Evolutionary conservation across 2,113 vertebrate species (phyloP).

Genomic region (Atherinomorus stipes): DNA sequence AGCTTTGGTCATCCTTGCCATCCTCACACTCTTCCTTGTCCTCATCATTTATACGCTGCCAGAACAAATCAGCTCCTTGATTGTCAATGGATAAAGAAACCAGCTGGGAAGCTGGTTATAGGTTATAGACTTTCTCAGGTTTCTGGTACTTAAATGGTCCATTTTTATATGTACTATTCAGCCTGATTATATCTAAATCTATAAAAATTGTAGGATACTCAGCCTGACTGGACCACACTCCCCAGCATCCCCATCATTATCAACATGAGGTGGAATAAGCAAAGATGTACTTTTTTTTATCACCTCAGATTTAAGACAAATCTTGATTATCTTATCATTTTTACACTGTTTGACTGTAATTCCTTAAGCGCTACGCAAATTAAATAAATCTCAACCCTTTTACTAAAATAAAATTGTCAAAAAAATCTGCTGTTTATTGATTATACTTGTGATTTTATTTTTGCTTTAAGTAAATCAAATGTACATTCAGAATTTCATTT

Average conservation of each 20-base stretch:
- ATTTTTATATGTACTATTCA: neutral
- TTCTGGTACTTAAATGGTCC: constrained; percentile 5
- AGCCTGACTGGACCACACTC: constrained; percentile 22
- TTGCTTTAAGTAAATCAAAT: neutral
- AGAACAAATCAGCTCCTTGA: constrained; percentile 88
- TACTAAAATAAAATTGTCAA: neutral
- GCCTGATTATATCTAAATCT: neutral
- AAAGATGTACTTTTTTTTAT: neutral
- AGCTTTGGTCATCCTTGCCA: constrained; percentile 81
- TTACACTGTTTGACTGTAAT: constrained; percentile 2
- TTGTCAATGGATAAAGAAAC: constrained; percentile 84
- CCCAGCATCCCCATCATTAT: constrained; percentile 11
- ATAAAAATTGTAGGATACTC: neutral
- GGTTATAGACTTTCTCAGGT: neutral
- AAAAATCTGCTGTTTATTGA: neutral
- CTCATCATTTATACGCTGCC: constrained; percentile 93
- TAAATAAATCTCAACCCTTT: constrained; percentile 1
- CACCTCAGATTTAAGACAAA: neutral
- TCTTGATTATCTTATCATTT: constrained; percentile 1
- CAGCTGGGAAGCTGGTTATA: neutral
- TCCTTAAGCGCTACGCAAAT: neutral
- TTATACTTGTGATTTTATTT: neutral
- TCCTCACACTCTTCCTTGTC: constrained; percentile 87
- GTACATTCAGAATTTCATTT: neutral
- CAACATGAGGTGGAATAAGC: neutral